Conservation (phyloP, 2,113 vertebrate species). For the Halichoerus grypus region DNA sequence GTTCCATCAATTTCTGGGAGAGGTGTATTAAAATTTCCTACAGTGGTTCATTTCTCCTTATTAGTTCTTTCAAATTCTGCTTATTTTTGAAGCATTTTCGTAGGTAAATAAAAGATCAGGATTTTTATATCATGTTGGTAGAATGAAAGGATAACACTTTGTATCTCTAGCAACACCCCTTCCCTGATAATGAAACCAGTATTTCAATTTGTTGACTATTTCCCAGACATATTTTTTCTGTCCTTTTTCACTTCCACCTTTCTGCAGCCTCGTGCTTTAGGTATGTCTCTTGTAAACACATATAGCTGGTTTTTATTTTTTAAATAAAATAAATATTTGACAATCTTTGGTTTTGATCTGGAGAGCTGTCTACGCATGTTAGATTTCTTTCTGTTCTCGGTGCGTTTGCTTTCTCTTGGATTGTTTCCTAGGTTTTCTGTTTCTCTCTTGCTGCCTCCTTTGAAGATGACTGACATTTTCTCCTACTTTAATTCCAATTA, state of each 20-base stretch:
- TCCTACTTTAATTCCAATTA: constrained; percentile 25
- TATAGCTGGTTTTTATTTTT: not conserved
- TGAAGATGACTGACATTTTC: constrained; percentile 15
- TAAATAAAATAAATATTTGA: not conserved
- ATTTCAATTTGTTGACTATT: not conserved
- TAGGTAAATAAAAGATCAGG: not conserved
- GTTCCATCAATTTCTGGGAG: not conserved
- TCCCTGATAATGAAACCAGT: not conserved
- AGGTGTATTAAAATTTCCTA: not conserved
- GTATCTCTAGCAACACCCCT: not conserved
- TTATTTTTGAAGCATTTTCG: constrained; percentile 34
- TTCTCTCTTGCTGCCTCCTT: constrained; percentile 22
- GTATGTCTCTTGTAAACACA: not conserved
- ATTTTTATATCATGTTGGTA: not conserved
- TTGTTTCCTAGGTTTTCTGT: not conserved
- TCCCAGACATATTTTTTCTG: not conserved
- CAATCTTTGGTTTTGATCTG: not conserved
- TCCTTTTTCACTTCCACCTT: not conserved
- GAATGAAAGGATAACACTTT: not conserved
- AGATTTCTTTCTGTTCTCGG: not conserved
- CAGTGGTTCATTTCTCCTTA: not conserved
- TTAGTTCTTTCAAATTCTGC: not conserved
- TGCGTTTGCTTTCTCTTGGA: not conserved
- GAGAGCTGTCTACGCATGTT: not conserved
- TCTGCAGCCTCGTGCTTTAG: not conserved